Conservation (phyloP, 35 echinoderm and acorn worm species). For the Amphiura filiformis region DNA sequence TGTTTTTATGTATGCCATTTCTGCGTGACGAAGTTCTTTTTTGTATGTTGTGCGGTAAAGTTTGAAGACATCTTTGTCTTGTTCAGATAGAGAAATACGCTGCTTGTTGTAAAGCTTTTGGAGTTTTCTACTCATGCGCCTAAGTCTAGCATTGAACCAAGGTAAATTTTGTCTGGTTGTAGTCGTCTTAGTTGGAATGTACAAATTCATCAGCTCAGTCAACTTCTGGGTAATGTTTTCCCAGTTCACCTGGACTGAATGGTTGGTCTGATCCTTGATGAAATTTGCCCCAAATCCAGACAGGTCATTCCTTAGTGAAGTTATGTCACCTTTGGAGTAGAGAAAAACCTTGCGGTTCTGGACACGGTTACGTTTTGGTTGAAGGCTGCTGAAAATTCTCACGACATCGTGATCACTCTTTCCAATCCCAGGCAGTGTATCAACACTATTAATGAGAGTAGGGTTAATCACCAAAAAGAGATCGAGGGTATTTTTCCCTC, state of each 20-base stretch:
- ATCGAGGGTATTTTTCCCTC: background rate
- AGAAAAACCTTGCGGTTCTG: background rate
- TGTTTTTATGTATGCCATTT: too few species aligned
- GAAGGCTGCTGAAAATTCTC: background rate
- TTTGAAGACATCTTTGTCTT: too few species aligned
- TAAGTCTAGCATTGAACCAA: background rate
- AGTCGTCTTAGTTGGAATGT: slow-evolving; percentile 7
- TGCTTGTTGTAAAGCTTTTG: background rate
- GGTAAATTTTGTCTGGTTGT: background rate
- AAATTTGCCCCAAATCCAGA: background rate
- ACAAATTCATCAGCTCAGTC: background rate
- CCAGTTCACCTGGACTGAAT: background rate
- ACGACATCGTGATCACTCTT: background rate
- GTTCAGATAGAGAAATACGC: background rate
- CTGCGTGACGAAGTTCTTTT: too few species aligned
- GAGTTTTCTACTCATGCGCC: background rate
- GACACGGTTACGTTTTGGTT: background rate
- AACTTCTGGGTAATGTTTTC: background rate
- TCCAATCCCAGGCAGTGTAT: background rate
- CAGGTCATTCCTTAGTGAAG: background rate
- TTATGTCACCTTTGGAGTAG: background rate
- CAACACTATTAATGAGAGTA: background rate
- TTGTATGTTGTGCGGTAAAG: too few species aligned
- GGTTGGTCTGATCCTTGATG: background rate
- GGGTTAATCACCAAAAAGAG: background rate